Conservation (phyloP, 2,113 vertebrate species). For the Melanocharis versteri region DNA sequence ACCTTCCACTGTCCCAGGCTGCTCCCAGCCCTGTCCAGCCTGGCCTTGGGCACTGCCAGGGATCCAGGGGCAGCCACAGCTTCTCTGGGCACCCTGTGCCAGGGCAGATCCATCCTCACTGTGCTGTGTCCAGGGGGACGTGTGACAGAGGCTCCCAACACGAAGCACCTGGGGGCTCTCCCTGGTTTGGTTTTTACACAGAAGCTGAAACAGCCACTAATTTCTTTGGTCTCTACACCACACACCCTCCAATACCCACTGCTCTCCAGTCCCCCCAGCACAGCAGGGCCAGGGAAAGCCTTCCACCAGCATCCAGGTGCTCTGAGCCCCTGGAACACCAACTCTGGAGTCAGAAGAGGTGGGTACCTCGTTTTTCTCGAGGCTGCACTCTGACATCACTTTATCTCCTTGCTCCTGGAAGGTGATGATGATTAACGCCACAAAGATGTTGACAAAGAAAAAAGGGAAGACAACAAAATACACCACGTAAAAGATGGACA, state of each 20-base stretch:
- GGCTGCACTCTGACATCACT: conserved; percentile 94
- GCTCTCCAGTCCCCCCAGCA: neutral
- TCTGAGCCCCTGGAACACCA: neutral
- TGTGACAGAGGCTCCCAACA: neutral
- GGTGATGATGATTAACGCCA: conserved; percentile 97
- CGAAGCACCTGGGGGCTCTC: rapidly evolving
- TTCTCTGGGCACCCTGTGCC: neutral
- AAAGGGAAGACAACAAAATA: conserved; percentile 98
- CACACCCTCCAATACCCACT: neutral
- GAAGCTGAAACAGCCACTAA: neutral
- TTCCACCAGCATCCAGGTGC: neutral
- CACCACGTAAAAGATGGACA: conserved; percentile 97
- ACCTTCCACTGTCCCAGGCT: rapidly evolving
- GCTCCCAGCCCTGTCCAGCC: neutral
- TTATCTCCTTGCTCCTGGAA: conserved; percentile 99
- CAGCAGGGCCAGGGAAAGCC: rapidly evolving
- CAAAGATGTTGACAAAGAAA: conserved; percentile 99
- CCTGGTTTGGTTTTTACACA: neutral
- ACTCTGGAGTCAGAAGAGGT: neutral
- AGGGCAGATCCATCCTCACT: neutral
- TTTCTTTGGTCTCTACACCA: neutral
- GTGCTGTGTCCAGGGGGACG: rapidly evolving
- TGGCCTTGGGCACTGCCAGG: neutral
- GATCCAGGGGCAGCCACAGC: neutral
- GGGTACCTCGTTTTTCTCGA: conserved; percentile 94